Evolutionary conservation across 92 coral and sea anemone genomes (phyloP).

Genomic region (Anthopleura xanthogrammica): DNA sequence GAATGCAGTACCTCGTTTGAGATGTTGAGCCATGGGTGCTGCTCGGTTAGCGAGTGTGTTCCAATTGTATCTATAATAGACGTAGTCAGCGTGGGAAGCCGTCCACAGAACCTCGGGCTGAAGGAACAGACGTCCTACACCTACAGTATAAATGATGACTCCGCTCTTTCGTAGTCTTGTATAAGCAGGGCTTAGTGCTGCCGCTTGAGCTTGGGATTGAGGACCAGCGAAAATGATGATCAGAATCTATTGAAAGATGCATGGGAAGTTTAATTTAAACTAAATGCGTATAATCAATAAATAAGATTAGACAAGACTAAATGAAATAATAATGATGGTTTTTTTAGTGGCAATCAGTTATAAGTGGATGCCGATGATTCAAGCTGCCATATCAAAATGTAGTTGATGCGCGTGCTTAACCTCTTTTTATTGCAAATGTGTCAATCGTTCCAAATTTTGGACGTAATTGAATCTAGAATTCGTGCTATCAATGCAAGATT

Average conservation of each 20-base stretch:
- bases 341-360: no score
- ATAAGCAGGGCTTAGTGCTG: slow-evolving; percentile 8
- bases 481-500: no score
- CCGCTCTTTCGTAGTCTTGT: slow-evolving; percentile 10
- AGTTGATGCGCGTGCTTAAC: no score
- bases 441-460: no score
- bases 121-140: slow-evolving; percentile 20
- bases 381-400: no score
- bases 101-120: slow-evolving; percentile 46
- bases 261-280: not conserved
- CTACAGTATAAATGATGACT: slow-evolving; percentile 24
- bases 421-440: no score
- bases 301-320: not conserved
- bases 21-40: slow-evolving; percentile 21
- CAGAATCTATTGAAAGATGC: slow-evolving; percentile 11
- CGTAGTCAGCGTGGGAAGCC: slow-evolving; percentile 45
- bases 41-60: slow-evolving; percentile 10
- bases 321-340: not conserved
- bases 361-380: no score
- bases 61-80: slow-evolving; percentile 24
- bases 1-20: slow-evolving; percentile 10
- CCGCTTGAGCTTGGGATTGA: slow-evolving; percentile 18
- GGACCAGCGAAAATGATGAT: slow-evolving; percentile 26
- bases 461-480: no score
- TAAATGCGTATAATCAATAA: not conserved